Evolutionary conservation across 2,888 invertebrate species (phyloP).

Genomic region (Panopea generosa): DNA sequence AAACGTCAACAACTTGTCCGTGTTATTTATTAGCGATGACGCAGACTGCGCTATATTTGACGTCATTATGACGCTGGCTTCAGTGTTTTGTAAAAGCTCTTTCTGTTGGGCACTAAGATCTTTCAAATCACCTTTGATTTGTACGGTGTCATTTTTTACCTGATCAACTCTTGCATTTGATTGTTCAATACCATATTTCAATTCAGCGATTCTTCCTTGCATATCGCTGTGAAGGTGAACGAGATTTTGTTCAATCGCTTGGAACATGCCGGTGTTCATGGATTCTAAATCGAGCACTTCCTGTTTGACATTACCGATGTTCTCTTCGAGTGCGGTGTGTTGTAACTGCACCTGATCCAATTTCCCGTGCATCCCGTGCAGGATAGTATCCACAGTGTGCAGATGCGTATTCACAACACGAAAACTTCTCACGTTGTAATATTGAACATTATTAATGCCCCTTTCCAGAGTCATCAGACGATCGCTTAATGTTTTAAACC

Average conservation of each 20-base stretch:
- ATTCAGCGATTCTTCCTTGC: conserved; percentile 28
- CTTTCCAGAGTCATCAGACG: conserved; percentile 73
- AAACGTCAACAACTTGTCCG: neutral
- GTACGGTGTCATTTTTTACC: conserved; percentile 45
- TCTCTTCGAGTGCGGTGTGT: conserved; percentile 56
- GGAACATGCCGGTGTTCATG: conserved; percentile 68
- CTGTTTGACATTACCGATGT: conserved; percentile 61
- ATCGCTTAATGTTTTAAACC: conserved; percentile 74
- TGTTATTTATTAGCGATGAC: conserved; percentile 8
- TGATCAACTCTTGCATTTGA: conserved; percentile 23
- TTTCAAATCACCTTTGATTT: conserved; percentile 24
- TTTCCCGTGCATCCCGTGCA: conserved; percentile 65
- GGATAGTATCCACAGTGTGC: conserved; percentile 64
- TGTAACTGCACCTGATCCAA: conserved; percentile 66
- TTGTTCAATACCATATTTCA: conserved; percentile 38
- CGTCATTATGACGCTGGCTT: conserved; percentile 20
- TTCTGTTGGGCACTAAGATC: conserved; percentile 22
- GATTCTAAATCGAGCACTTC: conserved; percentile 67
- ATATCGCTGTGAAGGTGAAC: conserved; percentile 56
- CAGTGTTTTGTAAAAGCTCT: conserved; percentile 29
- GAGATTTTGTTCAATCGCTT: conserved; percentile 71
- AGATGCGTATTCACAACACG: conserved; percentile 72
- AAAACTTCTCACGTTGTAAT: conserved; percentile 77
- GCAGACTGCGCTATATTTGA: conserved; percentile 28
- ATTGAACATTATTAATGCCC: conserved; percentile 75